Base-by-base conservation (phyloP, 2,797 vertebrate species). In the Trachops cirrhosus region DNA sequence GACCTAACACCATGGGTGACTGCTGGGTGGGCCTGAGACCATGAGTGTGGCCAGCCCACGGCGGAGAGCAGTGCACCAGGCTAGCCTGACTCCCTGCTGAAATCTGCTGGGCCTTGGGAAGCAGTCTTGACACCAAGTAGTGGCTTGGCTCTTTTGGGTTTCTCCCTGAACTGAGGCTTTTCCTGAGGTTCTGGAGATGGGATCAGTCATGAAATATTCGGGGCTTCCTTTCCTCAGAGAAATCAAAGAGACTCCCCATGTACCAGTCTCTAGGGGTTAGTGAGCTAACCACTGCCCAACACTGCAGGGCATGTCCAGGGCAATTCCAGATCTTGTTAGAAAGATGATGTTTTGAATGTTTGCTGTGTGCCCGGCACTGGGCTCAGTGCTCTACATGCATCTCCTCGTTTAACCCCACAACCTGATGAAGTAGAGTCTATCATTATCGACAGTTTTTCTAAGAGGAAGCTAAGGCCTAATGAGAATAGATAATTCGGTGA, bases 141-240 rank as follows among this genome's bases (percentile, higher is more conserved):
- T 86, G 48, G n/a, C 3, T 34, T 68, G 71, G 41, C 44, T 86
- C 24, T 71, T 84, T 29, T 70, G 39, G 24, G 34, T 10, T 84
- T 46, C 7, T 85, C 70, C 52, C 0, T 22, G 41, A 77, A n/a
- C 32, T 44, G 74, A 37, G 29, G 44, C 37, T 73, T 85, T 74
- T n/a, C 89, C 62, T 52, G 62, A 89, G 62, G 77, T 59, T 86
- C 83, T 91, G 52, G 48, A 85, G 50, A 78, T 59, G 73, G 78
- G 41, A 11, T 70, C 21, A 6, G 2, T 75, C 44, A 59, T 16
- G 37, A 29, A 37, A 18, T 83, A 21, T 4, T 41, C 9, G 83
- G 83, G 46, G 19, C 22, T 80, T 68, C 21, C 19, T 89, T 62
- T 89, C 16, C n/a, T 39, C 44, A 34, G 54, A 50, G 50, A 74